Conservation (phyloP, 2,113 vertebrate genomes). For the Electrona antarctica region DNA sequence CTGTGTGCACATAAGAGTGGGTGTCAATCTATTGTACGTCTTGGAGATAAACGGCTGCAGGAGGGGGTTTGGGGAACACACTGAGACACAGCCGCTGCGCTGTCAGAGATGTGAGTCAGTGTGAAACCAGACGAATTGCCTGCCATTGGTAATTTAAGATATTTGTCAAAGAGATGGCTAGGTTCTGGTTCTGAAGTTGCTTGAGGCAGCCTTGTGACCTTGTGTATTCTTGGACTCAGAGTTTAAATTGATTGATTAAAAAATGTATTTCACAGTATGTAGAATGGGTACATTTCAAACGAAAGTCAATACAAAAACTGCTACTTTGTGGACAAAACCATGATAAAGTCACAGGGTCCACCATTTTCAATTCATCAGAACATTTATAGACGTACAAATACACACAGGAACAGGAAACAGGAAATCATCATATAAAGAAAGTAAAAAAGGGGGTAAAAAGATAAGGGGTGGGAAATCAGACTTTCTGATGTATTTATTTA, state of each 20-base stretch:
- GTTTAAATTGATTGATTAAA: background rate
- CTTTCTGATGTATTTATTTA: no score
- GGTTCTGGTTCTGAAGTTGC: constrained; percentile 5
- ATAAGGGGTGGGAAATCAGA: no score
- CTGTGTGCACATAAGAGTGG: constrained; percentile 69
- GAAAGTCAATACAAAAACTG: no score
- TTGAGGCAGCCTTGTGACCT: constrained; percentile 12
- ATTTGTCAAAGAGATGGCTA: constrained; percentile 32
- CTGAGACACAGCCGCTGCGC: constrained; percentile 46
- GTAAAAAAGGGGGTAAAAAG: no score
- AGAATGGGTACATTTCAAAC: no score
- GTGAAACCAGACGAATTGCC: constrained; percentile 42
- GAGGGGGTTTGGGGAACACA: constrained; percentile 34
- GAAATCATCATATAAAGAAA: no score
- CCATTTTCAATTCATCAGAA: no score
- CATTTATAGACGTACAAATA: no score
- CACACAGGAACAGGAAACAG: no score
- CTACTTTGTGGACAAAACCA: no score
- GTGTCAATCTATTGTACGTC: constrained; percentile 73
- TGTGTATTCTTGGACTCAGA: background rate
- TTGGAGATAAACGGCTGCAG: constrained; percentile 64
- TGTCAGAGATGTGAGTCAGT: constrained; percentile 52
- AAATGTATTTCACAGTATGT: no score
- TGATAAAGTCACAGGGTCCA: no score
- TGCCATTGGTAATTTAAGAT: constrained; percentile 53